Evolutionary conservation across 2,797 vertebrate species (phyloP), one percentile per base, ranked within the genome.

Genomic region (Potorous gilbertii): DNA sequence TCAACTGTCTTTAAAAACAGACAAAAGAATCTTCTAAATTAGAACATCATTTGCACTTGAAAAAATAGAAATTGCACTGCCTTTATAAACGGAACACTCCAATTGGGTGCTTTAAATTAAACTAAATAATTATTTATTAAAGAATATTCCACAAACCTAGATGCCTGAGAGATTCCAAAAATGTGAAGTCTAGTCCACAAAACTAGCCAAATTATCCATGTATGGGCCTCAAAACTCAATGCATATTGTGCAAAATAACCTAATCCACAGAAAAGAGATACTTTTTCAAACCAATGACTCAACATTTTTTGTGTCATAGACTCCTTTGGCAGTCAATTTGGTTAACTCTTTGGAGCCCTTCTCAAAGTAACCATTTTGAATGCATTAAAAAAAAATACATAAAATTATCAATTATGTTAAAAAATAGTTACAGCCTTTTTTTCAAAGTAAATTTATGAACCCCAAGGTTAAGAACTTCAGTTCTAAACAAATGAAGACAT

Each of bases 1-100:
- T 21, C 81, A 96, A 40, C 66, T 56, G 52, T 92, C 93, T 57
- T 90, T 1, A 16, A 93, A 57, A 90, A 90, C 52, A 89, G 92
- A 21, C 12, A 12, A 54, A 24, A 40, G 66, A 87, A 27, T 55
- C 59, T 55, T 56, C 14, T 54, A 5, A 0, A 40, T 56, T 55
- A 92, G 57, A 57, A 95, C 21, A 40, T 52, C 56, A 34, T 91
- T 91, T 59, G 52, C 1, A 55, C 91, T 92, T 18, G 21, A 74
- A 90, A 90, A 92, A 95, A 91, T 21, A 29, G 28, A 59, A 56
- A 3, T 3, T 46, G 90, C 29, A 54, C 52, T 46, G 31, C 46
- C 94, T 89, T 92, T 55, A 92, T 34, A 92, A 94, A 93, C 0
- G 54, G 0, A 57, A 5, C 4, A 66, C 31, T 94, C 18, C 24